Conservation (phyloP, 1,140 invertebrate species). For the Drosophila willistoni region DNA sequence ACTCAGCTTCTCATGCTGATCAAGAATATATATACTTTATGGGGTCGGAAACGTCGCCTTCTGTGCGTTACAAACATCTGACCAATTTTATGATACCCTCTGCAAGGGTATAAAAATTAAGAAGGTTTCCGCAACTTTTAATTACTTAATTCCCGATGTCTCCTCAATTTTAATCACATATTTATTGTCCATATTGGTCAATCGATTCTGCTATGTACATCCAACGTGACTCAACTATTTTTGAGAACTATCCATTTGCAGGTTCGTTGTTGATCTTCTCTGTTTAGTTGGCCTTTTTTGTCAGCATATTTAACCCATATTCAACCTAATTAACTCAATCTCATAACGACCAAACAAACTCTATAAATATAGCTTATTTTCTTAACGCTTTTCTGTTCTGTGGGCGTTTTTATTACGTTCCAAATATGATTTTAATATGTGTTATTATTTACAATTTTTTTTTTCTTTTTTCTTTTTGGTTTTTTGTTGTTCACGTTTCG, state of each 20-base stretch:
- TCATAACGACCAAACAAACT: conserved; percentile 26
- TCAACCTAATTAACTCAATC: conserved; percentile 14
- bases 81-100: too few relatives aligned
- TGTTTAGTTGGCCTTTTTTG: neutral
- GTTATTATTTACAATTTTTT: conserved; percentile 54
- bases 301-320: conserved; percentile 10
- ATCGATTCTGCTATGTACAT: too few relatives aligned
- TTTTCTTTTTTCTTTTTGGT: conserved; percentile 1
- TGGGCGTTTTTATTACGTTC: conserved; percentile 59
- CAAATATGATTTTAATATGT: conserved; percentile 64
- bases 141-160: too few relatives aligned
- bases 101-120: too few relatives aligned
- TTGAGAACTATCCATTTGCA: neutral
- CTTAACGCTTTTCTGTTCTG: conserved; percentile 23
- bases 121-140: too few relatives aligned
- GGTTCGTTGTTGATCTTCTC: too few relatives aligned
- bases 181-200: too few relatives aligned
- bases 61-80: too few relatives aligned
- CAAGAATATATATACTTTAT: too few relatives aligned
- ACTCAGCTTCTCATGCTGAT: too few relatives aligned
- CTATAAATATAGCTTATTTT: conserved; percentile 37
- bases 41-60: too few relatives aligned
- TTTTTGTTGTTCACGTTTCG: conserved; percentile 3
- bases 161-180: too few relatives aligned
- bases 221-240: neutral